phyloP scores from a whole-genome alignment of 2,113 vertebrate species.

The Apteryx mantelli region DNA sequence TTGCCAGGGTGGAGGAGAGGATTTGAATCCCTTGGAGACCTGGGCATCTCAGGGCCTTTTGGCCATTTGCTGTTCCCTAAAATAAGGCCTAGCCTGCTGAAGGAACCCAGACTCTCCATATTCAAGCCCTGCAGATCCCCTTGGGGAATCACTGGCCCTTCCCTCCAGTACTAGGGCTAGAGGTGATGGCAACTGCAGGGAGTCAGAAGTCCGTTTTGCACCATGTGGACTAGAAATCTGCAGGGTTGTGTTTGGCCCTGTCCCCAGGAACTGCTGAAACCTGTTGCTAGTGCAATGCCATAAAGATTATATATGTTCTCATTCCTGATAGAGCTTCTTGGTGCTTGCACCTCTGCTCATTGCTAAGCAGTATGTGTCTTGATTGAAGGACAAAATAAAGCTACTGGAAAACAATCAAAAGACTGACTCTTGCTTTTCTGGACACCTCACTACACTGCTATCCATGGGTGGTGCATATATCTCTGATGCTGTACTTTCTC shows the following conservation, averaged over 20 bases:
- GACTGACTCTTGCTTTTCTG: background rate
- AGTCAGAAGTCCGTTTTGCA: background rate
- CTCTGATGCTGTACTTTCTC: background rate
- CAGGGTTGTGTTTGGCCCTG: background rate
- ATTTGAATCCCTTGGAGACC: background rate
- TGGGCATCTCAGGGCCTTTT: background rate
- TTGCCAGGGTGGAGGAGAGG: background rate
- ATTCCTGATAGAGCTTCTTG: rapidly evolving
- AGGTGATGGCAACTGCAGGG: background rate
- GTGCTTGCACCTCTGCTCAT: background rate
- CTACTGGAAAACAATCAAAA: background rate
- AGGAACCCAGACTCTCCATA: background rate
- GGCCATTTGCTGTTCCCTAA: background rate
- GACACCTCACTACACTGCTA: background rate
- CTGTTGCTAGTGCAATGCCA: background rate
- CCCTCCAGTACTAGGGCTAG: background rate
- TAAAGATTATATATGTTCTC: background rate
- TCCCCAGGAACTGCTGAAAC: background rate
- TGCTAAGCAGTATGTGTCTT: background rate
- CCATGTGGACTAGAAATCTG: background rate
- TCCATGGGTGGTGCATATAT: background rate
- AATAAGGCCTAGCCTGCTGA: background rate
- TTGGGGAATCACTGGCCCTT: background rate
- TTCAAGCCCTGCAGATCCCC: rapidly evolving
- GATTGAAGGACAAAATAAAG: background rate